phyloP scores from a whole-genome alignment of 2,888 invertebrate genomes.

The Torymus auratus region DNA sequence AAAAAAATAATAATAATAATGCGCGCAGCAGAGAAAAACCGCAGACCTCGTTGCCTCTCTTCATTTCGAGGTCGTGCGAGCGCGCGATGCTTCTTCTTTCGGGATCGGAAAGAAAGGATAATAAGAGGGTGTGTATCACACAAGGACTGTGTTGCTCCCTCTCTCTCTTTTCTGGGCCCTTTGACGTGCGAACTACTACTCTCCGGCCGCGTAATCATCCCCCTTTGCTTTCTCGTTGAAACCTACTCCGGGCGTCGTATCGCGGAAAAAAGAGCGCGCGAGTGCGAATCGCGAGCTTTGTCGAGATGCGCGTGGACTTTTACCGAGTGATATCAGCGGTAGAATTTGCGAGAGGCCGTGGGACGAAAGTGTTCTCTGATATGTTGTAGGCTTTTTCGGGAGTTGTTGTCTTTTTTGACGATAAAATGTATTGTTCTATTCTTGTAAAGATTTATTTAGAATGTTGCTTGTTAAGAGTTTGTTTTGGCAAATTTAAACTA shows the following conservation, averaged over 20 bases:
- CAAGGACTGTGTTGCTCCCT: conserved; percentile 22
- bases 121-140: conserved; percentile 24
- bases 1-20: no score
- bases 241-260: conserved; percentile 16
- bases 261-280: neutral
- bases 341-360: neutral
- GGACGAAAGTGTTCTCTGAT: no score
- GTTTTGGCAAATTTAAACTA: no score
- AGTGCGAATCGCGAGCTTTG: conserved; percentile 31
- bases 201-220: conserved; percentile 38
- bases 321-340: neutral
- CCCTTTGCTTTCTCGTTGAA: neutral
- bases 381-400: no score
- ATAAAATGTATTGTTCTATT: no score
- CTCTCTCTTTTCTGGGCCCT: conserved; percentile 7
- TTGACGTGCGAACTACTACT: conserved; percentile 39
- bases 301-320: neutral
- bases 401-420: no score
- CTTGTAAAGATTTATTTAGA: no score
- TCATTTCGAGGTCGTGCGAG: neutral
- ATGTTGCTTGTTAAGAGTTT: no score
- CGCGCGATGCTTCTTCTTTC: neutral
- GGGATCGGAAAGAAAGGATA: conserved; percentile 28
- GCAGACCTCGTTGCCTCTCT: neutral
- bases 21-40: no score